Evolutionary conservation across 1,140 invertebrate species (phyloP).

Genomic region (Holcopasites calliopsidis): DNA sequence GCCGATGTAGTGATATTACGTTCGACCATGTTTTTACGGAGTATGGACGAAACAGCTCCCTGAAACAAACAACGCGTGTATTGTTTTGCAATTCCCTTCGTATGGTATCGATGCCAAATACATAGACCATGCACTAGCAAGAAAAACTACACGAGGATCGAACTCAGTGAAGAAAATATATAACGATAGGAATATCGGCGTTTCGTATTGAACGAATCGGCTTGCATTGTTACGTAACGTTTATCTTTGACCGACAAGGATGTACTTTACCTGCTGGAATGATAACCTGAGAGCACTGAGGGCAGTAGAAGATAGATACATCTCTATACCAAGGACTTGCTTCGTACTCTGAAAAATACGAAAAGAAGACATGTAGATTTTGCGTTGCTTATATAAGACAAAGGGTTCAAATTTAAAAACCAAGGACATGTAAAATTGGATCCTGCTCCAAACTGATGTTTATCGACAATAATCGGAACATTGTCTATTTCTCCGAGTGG

Average conservation of each 20-base stretch:
- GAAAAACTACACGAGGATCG: not conserved
- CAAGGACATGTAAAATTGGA: not conserved
- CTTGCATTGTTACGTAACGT: not conserved
- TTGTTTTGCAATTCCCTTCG: not conserved
- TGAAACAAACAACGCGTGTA: conserved; percentile 4
- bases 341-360: conserved; percentile 60
- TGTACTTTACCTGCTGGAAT: conserved; percentile 65
- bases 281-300: conserved; percentile 70
- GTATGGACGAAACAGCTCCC: conserved; percentile 47
- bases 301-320: conserved; percentile 65
- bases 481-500: too few species aligned
- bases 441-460: not conserved
- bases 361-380: not conserved
- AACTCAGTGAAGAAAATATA: not conserved
- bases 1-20: conserved; percentile 67
- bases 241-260: not conserved
- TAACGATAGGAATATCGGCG: too few species aligned
- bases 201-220: too few species aligned
- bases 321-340: conserved; percentile 55
- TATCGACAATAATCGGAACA: not conserved
- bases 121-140: too few species aligned
- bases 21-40: conserved; percentile 62
- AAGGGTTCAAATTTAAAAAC: conserved; percentile 4
- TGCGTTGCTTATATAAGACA: not conserved
- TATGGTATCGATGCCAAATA: too few species aligned